These are phyloP conservation scores for Calosoma granatense DNA, from an alignment of 1,140 invertebrate species.

Conservation along the genomic window DNA sequence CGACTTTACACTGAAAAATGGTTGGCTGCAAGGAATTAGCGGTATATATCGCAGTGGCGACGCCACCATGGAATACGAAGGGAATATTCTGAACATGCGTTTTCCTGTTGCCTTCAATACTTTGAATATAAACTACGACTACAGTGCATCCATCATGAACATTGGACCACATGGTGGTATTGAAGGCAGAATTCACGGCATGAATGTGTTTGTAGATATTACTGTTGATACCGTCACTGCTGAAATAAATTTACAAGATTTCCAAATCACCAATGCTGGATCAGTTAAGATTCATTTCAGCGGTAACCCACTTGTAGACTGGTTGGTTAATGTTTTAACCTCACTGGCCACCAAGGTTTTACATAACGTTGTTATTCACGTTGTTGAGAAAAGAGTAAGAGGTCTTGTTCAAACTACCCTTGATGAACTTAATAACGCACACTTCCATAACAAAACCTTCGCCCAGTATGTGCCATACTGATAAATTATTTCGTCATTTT, in stretches of 20 bases:
- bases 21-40: conserved; percentile 34
- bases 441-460: no score
- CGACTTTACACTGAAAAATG: conserved; percentile 34
- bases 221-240: conserved; percentile 28
- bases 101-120: conserved; percentile 8
- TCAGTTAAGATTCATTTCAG: conserved; percentile 34
- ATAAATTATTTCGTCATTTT: no score
- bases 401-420: conserved; percentile 16
- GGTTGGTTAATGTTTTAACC: conserved; percentile 36
- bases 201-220: conserved; percentile 32
- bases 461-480: no score
- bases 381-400: conserved; percentile 28
- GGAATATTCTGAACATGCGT: conserved; percentile 33
- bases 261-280: conserved; percentile 26
- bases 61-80: conserved; percentile 35
- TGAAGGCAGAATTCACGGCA: conserved; percentile 30
- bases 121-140: conserved; percentile 37
- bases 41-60: conserved; percentile 35
- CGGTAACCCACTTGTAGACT: conserved; percentile 36
- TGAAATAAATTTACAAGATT: conserved; percentile 7
- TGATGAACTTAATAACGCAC: conserved; percentile 16
- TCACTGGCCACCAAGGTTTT: conserved; percentile 33
- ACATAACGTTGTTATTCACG: conserved; percentile 33
- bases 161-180: conserved; percentile 38
- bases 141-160: conserved; percentile 37